Percentiles rank a stretch among this genome's conserved stretches.
Conservation (phyloP, 2,113 vertebrate genomes). For the Plotosus lineatus region DNA sequence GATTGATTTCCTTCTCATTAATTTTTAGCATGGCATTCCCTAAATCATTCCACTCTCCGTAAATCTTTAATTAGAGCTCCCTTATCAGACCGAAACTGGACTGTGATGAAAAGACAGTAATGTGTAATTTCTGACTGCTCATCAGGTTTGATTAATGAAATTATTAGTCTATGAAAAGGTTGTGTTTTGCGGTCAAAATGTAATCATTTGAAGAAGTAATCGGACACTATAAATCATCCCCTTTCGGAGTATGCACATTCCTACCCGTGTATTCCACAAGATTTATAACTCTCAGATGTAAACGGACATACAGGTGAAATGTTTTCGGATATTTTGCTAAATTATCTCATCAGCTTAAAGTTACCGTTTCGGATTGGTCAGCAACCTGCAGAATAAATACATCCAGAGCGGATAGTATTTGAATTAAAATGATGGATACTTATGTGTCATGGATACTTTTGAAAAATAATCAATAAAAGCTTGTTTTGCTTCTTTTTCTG, state of each 20-base stretch:
- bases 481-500: no score
- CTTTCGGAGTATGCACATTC: not conserved
- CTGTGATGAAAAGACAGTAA: not conserved
- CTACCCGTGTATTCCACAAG: no score
- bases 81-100: not conserved
- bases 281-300: not conserved
- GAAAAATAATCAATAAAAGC: no score
- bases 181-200: slow-evolving; percentile 4
- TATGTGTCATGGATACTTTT: no score
- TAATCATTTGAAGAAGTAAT: not conserved
- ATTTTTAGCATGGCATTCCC: slow-evolving; percentile 52
- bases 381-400: no score
- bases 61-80: not conserved
- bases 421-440: no score
- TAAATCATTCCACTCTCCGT: not conserved
- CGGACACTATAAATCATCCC: not conserved
- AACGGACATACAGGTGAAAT: not conserved
- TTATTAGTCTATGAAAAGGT: not conserved
- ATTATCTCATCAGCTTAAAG: not conserved
- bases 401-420: no score
- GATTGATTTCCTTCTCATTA: slow-evolving; percentile 49
- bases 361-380: no score
- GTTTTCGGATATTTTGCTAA: not conserved
- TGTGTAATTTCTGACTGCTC: not conserved
- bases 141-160: not conserved